These are phyloP conservation scores for Echinometra lucunter DNA, from an alignment of 53 echinoderm and acorn worm genomes.

Conservation along the genomic window DNA sequence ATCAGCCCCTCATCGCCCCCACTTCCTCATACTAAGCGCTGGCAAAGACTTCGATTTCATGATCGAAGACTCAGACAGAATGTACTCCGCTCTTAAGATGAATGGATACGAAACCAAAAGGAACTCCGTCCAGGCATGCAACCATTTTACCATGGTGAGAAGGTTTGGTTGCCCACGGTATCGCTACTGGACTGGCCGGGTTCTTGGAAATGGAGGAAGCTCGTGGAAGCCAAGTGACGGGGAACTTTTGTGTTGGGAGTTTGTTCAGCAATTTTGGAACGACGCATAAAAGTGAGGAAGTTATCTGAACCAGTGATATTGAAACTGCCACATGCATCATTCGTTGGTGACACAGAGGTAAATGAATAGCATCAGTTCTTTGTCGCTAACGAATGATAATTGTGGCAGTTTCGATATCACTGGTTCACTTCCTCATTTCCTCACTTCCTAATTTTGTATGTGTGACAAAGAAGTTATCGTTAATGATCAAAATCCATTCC, in stretches of 20 bases:
- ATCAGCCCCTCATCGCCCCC: slow-evolving; percentile 19
- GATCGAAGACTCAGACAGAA: slow-evolving; percentile 22
- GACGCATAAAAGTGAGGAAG: neutral
- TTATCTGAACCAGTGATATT: too few relatives aligned
- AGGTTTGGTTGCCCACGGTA: slow-evolving; percentile 51
- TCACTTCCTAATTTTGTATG: too few relatives aligned
- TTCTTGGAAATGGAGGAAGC: neutral
- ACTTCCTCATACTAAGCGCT: slow-evolving; percentile 57
- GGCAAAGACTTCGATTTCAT: slow-evolving; percentile 54
- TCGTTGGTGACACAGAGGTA: too few relatives aligned
- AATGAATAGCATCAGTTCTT: too few relatives aligned
- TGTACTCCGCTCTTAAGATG: neutral
- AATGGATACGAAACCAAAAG: neutral
- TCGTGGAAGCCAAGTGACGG: neutral
- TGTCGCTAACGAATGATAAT: too few relatives aligned
- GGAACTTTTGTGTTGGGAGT: slow-evolving; percentile 49
- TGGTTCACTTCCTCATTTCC: too few relatives aligned
- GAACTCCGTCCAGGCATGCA: neutral
- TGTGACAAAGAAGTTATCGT: too few relatives aligned
- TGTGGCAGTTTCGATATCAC: too few relatives aligned
- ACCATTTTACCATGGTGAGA: slow-evolving; percentile 20
- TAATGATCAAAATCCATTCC: too few relatives aligned
- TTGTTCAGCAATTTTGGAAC: slow-evolving; percentile 43
- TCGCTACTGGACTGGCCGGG: neutral
- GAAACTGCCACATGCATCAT: too few relatives aligned